Evolutionary conservation across 2,797 vertebrate species (phyloP), one percentile per base, ranked within the genome.

Genomic region (Martes flavigula): DNA sequence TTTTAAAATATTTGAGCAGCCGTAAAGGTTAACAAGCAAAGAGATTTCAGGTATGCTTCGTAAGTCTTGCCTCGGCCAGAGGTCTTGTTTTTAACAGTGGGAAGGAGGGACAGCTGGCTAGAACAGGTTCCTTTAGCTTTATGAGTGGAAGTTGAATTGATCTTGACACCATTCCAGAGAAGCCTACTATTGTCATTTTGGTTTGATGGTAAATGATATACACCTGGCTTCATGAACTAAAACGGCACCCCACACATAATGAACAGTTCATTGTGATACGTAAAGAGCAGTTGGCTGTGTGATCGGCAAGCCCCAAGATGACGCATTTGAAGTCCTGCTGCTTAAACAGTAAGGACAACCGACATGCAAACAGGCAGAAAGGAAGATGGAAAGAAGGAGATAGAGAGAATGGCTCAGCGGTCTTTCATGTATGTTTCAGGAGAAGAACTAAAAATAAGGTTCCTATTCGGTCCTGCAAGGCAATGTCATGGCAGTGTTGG

Each of bases 401-500:
- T 10, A 21, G 86, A 93, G 11, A 35, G 66, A 83, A 90, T 87
- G 75, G 96, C 94, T 97, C 88, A 21, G 87, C 38, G 51, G 60
- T 91, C 89, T 94, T 98, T 94, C 66, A 60, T 40, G 93, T 73
- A 12, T 66, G 60, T 60, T 88, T 97, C 97, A 83, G 94, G 93
- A 97, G 97, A 92, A 92, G 64, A 97, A 96, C 91, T 95, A 98
- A 98, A 98, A 95, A 94, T 95, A 96, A 97, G 85, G 86, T 85
- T 0, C 95, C 94, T 68, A 1, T 5, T 92, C 4, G 1, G 70
- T 91, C 95, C 98, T 94, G 93, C 95, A 0, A 98, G 98, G 97
- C 98, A 98, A 95, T 98, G 98, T 98, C 98, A 98, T 72, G n/a
- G 0, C 7, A 40, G 79, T 97, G 97, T 97, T 97, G 97, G 98